These are phyloP conservation scores for Myzus persicae DNA, from an alignment of 1,140 invertebrate genomes.

Conservation along the genomic window DNA sequence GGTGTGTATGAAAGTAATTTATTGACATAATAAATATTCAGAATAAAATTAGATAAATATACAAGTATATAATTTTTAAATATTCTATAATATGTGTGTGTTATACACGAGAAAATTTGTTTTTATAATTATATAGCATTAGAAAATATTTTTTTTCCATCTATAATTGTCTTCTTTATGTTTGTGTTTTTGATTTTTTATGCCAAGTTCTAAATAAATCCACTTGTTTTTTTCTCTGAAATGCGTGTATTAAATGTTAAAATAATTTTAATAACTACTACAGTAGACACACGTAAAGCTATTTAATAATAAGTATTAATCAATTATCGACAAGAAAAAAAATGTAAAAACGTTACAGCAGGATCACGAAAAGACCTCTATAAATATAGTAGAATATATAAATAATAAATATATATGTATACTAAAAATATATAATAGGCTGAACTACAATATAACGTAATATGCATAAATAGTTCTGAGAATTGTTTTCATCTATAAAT, in stretches of 20 bases:
- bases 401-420: not conserved
- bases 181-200: not conserved
- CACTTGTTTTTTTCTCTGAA: not conserved
- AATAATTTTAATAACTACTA: conserved; percentile 19
- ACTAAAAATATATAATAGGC: not conserved
- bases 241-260: not conserved
- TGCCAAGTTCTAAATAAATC: not conserved
- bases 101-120: not conserved
- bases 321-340: not conserved
- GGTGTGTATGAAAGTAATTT: not conserved
- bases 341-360: not conserved
- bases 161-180: not conserved
- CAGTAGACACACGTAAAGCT: not conserved
- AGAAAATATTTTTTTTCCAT: conserved; percentile 2
- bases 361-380: not conserved
- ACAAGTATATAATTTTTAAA: not conserved
- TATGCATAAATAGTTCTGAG: not conserved
- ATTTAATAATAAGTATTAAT: conserved; percentile 21
- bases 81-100: not conserved
- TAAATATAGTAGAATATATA: not conserved
- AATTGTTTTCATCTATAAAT: conserved; percentile 8
- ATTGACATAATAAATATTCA: not conserved
- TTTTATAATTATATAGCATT: conserved; percentile 5
- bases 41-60: not conserved
- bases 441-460: not conserved